Evolutionary conservation across 2,797 vertebrate genomes (phyloP).

Genomic region (Xiphophorus birchmanni): DNA sequence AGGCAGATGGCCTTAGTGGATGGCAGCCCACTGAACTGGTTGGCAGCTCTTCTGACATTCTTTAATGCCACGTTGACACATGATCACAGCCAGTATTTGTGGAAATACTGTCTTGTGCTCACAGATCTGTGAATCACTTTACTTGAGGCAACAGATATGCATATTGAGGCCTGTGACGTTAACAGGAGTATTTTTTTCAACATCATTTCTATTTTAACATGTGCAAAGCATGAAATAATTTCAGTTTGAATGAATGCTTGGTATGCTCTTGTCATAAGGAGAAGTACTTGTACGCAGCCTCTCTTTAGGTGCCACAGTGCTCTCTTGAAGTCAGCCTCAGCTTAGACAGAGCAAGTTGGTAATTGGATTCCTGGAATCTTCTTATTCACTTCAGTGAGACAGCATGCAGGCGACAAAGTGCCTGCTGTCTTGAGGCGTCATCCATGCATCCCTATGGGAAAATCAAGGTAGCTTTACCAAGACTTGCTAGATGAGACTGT

Average conservation of each 20-base stretch:
- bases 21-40: conserved; percentile 61
- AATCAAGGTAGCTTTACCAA: conserved; percentile 71
- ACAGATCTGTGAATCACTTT: conserved; percentile 56
- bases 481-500: conserved; percentile 58
- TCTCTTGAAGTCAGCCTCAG: conserved; percentile 51
- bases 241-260: conserved; percentile 28
- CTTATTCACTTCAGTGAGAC: conserved; percentile 73
- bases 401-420: conserved; percentile 68
- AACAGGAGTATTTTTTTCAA: conserved; percentile 19
- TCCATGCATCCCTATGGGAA: conserved; percentile 59
- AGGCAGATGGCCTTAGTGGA: conserved; percentile 69
- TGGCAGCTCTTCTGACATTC: conserved; percentile 72
- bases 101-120: conserved; percentile 52
- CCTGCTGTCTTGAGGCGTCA: conserved; percentile 66
- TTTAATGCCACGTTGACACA: conserved; percentile 64
- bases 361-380: conserved; percentile 80
- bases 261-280: conserved; percentile 34
- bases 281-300: conserved; percentile 24
- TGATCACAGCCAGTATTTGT: conserved; percentile 62
- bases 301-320: conserved; percentile 47
- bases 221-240: background rate
- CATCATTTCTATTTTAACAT: conserved; percentile 38
- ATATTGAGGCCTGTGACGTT: conserved; percentile 25
- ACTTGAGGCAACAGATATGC: conserved; percentile 53
- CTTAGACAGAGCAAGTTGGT: conserved; percentile 66